Percentiles rank a stretch among this genome's conserved stretches.
These are phyloP conservation scores for Orchestia grillus DNA, from an alignment of 1,140 invertebrate genomes.

Conservation along the genomic window DNA sequence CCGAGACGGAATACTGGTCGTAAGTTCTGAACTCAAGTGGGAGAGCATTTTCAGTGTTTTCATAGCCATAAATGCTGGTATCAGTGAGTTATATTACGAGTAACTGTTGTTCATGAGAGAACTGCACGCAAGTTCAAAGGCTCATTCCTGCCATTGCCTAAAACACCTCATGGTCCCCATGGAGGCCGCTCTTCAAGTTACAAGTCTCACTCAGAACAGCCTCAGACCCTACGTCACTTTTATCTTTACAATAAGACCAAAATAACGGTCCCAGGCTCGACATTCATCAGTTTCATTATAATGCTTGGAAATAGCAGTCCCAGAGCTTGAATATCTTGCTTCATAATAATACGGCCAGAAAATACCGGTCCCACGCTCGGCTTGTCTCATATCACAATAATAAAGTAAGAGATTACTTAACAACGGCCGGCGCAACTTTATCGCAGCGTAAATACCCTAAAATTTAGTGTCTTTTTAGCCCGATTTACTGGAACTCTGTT, in stretches of 20 bases:
- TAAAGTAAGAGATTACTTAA: background rate
- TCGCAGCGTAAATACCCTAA: background rate
- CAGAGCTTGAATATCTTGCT: background rate
- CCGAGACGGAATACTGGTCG: background rate
- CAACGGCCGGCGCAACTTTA: background rate
- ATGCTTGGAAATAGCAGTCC: background rate
- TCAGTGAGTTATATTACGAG: background rate
- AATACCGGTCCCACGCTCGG: background rate
- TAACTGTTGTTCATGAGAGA: background rate
- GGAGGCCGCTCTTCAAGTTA: background rate
- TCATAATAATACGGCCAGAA: background rate
- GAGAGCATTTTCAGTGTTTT: background rate
- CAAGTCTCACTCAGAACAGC: background rate
- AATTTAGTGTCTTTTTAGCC: background rate
- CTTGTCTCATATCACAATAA: background rate
- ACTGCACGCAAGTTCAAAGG: background rate
- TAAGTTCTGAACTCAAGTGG: background rate
- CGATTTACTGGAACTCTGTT: background rate
- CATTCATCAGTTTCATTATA: background rate
- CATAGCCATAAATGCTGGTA: background rate
- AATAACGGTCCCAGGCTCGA: background rate
- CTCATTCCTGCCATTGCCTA: background rate
- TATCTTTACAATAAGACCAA: background rate
- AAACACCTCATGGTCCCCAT: background rate
- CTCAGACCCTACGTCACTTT: background rate